A percentile compares a stretch with the other conserved stretches of the same genome.
These are phyloP conservation scores for Dysdera silvatica DNA, from an alignment of 1,140 invertebrate species.

Conservation along the genomic window DNA sequence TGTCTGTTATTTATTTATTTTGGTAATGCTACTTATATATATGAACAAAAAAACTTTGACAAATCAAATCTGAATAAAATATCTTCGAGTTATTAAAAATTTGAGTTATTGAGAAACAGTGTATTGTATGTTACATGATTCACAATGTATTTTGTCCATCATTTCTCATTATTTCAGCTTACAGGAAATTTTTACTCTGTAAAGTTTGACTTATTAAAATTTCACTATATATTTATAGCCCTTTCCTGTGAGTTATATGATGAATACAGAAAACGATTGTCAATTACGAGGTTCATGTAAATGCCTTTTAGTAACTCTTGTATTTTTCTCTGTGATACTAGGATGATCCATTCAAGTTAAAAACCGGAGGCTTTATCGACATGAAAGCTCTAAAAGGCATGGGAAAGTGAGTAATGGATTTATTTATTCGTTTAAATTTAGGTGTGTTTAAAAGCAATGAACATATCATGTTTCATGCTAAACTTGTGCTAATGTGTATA, in stretches of 20 bases:
- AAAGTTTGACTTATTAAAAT: neutral
- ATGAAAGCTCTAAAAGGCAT: conserved; percentile 58
- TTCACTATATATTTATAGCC: neutral
- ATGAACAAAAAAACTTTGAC: too few relatives aligned
- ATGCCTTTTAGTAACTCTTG: conserved; percentile 10
- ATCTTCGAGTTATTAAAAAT: too few relatives aligned
- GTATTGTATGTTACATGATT: too few relatives aligned
- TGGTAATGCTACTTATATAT: too few relatives aligned
- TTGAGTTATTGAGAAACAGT: too few relatives aligned
- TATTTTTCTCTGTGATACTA: conserved; percentile 38
- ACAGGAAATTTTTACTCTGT: neutral
- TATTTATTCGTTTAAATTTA: too few relatives aligned
- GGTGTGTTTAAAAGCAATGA: too few relatives aligned
- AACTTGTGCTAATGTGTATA: too few relatives aligned
- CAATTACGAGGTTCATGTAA: neutral
- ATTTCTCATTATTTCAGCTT: neutral
- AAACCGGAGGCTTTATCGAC: conserved; percentile 81
- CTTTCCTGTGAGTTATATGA: neutral
- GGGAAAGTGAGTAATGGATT: conserved; percentile 21
- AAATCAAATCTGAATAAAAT: too few relatives aligned
- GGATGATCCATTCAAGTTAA: conserved; percentile 57
- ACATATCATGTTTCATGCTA: too few relatives aligned
- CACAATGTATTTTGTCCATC: neutral
- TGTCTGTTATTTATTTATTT: too few relatives aligned
- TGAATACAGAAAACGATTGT: neutral